phyloP scores from a whole-genome alignment of 1,140 invertebrate genomes.

The Drosophila subobscura region DNA sequence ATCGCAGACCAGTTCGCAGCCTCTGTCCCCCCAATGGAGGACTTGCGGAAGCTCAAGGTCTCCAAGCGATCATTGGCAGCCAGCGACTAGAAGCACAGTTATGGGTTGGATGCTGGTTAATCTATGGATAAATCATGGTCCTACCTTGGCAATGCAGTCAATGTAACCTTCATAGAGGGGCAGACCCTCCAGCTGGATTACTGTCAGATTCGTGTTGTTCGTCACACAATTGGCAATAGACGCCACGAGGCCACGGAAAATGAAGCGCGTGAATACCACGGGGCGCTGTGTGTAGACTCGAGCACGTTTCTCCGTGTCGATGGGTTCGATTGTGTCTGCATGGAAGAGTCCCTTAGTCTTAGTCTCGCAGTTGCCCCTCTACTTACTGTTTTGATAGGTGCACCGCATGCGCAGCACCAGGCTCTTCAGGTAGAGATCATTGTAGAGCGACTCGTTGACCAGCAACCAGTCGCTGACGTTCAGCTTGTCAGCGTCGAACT shows the following conservation, averaged over 20 bases:
- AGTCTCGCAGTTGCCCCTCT: no score
- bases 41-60: conserved; percentile 85
- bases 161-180: conserved; percentile 86
- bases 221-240: conserved; percentile 85
- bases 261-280: conserved; percentile 84
- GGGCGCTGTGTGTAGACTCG: conserved; percentile 84
- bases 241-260: conserved; percentile 84
- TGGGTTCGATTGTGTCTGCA: conserved; percentile 84
- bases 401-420: conserved; percentile 83
- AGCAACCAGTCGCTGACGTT: conserved; percentile 87
- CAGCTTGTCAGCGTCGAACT: conserved; percentile 86
- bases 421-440: conserved; percentile 86
- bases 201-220: conserved; percentile 84
- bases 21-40: conserved; percentile 86
- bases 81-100: conserved; percentile 79
- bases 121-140: no score
- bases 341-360: background rate
- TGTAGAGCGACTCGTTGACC: conserved; percentile 85
- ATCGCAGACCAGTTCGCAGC: conserved; percentile 86
- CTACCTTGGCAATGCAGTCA: conserved; percentile 84
- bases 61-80: conserved; percentile 85
- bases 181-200: conserved; percentile 86
- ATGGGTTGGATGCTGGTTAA: background rate
- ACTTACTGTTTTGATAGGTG: conserved; percentile 69
- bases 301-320: conserved; percentile 85